Evolutionary conservation across 2,888 invertebrate species (phyloP).

Genomic region (Chrysotoxum bicinctum): DNA sequence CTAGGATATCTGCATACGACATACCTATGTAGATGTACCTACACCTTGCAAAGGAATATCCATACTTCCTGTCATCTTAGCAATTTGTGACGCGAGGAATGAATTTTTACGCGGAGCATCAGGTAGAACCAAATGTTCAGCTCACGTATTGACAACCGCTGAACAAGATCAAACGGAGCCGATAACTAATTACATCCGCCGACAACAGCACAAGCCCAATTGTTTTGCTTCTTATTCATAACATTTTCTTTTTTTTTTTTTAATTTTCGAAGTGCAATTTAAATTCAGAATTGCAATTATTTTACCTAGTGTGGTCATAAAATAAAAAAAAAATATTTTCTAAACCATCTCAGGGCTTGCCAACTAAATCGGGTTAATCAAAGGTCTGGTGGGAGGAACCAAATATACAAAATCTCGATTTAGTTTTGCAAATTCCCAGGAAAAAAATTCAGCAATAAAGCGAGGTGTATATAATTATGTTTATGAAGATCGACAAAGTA

Average conservation of each 20-base stretch:
- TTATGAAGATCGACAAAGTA: not conserved
- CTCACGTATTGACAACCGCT: not conserved
- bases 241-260: not conserved
- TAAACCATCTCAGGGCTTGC: not conserved
- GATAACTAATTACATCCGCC: not conserved
- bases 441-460: not conserved
- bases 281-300: not conserved
- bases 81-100: not conserved
- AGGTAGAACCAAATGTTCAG: conserved; percentile 20
- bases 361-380: conserved; percentile 38
- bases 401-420: not conserved
- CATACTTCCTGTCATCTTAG: not conserved
- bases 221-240: not conserved
- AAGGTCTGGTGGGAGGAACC: not conserved
- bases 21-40: no score
- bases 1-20: not conserved
- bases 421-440: not conserved
- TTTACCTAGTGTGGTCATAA: not conserved
- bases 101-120: conserved; percentile 45
- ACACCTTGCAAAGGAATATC: not conserved
- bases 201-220: not conserved
- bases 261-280: not conserved
- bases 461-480: not conserved
- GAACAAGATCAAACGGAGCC: conserved; percentile 30
- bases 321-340: not conserved